Percentiles rank a stretch among this genome's conserved stretches.
These are phyloP conservation scores for Axis porcinus DNA, from an alignment of 2,113 vertebrate species.

Conservation along the genomic window DNA sequence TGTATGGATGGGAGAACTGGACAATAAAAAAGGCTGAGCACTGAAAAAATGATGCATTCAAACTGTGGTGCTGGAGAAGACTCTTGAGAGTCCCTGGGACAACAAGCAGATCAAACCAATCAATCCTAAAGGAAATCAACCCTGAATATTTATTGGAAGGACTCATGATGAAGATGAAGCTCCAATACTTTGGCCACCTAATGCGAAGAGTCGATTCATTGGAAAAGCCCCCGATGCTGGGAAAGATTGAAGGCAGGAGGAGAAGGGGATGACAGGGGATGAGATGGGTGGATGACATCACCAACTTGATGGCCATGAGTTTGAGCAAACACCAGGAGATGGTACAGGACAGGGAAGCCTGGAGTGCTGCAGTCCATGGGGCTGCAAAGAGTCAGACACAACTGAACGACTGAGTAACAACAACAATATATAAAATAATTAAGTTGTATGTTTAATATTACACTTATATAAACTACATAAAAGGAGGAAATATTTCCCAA, in stretches of 20 bases:
- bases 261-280: not conserved
- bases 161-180: not conserved
- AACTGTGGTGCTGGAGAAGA: not conserved
- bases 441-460: not conserved
- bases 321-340: not conserved
- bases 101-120: not conserved
- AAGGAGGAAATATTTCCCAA: not conserved
- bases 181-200: not conserved
- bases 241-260: not conserved
- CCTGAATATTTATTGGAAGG: not conserved
- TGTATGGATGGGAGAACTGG: not conserved
- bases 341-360: not conserved
- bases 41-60: not conserved
- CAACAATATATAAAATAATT: not conserved
- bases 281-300: not conserved
- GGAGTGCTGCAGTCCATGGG: not conserved
- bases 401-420: not conserved
- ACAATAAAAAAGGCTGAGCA: not conserved
- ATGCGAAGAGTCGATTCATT: accelerated
- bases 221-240: not conserved
- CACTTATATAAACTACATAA: not conserved
- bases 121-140: not conserved
- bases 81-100: not conserved
- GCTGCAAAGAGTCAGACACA: not conserved
- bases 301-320: not conserved